Conservation (phyloP, 2,797 vertebrate species). For the Clarias laeviceps region DNA sequence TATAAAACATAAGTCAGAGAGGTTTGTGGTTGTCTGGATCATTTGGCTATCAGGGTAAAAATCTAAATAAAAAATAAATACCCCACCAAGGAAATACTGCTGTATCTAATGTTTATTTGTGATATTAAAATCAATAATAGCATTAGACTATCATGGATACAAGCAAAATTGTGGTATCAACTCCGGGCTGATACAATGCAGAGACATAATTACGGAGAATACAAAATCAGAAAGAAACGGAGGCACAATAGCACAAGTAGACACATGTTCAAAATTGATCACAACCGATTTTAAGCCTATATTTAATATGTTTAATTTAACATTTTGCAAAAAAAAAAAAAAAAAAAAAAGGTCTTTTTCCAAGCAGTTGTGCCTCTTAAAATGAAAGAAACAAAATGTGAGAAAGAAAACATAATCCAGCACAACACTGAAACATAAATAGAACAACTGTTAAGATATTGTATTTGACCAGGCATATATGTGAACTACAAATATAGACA, state of each 20-base stretch:
- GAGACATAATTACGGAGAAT: constrained; percentile 67
- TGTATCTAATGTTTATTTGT: constrained; percentile 82
- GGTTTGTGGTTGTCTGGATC: background rate
- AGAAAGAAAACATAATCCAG: constrained; percentile 69
- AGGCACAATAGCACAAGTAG: constrained; percentile 75
- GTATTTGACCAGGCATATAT: constrained; percentile 85
- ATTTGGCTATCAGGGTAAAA: background rate
- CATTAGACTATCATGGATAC: constrained; percentile 83
- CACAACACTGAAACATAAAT: constrained; percentile 93
- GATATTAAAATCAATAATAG: constrained; percentile 84
- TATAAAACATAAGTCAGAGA: background rate
- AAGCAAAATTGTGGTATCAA: constrained; percentile 81
- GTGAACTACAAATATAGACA: constrained; percentile 84
- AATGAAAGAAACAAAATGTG: constrained; percentile 59
- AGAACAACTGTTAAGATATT: constrained; percentile 82
- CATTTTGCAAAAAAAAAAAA: constrained; percentile 51
- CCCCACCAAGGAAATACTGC: constrained; percentile 44
- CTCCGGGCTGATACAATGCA: constrained; percentile 77
- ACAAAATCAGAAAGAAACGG: constrained; percentile 64
- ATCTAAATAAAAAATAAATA: constrained; percentile 9
- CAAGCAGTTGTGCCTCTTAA: constrained; percentile 81
- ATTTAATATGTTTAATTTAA: too few species aligned
- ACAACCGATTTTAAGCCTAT: constrained; percentile 54
- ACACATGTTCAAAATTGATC: constrained; percentile 62
- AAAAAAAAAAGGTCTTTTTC: constrained; percentile 59